Percentiles rank a stretch among this genome's conserved stretches.
phyloP scores from a whole-genome alignment of 2,888 invertebrate species.

The Dolomedes plantarius region DNA sequence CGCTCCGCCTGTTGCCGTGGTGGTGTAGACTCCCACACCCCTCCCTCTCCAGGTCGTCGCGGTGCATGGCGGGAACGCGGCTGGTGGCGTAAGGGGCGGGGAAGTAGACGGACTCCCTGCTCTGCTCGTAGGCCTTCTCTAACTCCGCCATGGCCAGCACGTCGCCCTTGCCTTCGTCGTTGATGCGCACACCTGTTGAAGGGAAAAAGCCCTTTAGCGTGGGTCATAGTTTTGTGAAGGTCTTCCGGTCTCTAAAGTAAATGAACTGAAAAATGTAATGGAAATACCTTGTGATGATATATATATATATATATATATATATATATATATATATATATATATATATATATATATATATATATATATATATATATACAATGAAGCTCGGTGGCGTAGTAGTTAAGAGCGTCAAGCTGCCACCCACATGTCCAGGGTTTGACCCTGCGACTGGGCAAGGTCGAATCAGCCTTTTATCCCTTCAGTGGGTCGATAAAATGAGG shows the following conservation, averaged over 20 bases:
- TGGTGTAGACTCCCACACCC: conserved; percentile 64
- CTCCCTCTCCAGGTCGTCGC: conserved; percentile 59
- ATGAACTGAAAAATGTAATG: neutral
- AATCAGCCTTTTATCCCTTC: no score
- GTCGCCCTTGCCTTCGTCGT: conserved; percentile 65
- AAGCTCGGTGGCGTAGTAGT: no score
- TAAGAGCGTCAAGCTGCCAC: no score
- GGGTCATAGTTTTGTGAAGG: no score
- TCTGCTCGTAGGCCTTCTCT: conserved; percentile 67
- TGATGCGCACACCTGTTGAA: conserved; percentile 60
- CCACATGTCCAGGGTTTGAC: no score
- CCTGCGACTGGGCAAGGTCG: no score
- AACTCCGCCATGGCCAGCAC: conserved; percentile 66
- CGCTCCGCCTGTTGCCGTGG: conserved; percentile 46
- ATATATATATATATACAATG: neutral
- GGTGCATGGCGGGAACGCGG: conserved; percentile 47
- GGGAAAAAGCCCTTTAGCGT: no score
- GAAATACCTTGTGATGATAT: neutral
- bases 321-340: neutral
- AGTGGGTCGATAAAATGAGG: no score
- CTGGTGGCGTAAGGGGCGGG: conserved; percentile 70
- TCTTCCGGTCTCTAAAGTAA: neutral
- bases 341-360: neutral
- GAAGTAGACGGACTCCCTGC: conserved; percentile 67
- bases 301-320: neutral